Base-by-base conservation (phyloP, 2,888 invertebrate species). In the Lochmaea capreae region DNA sequence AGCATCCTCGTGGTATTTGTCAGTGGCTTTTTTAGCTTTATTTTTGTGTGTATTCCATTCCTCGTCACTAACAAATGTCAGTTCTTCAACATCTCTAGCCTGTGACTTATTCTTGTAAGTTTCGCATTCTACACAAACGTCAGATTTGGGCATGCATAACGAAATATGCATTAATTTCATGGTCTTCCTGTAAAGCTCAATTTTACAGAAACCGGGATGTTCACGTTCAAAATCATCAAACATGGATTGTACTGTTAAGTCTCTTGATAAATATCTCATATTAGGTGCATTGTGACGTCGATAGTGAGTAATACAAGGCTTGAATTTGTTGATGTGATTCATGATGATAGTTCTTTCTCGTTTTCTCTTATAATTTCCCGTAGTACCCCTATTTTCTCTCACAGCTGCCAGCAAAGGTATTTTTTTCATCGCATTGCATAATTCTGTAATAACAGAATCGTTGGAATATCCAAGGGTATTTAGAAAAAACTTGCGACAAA, bases 401-500 rank as follows among this genome's bases (percentile, higher is more conserved):
- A 43, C 43, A 10, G 12, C 12, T 12, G 43, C 10, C 10, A 10
- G 11, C 10, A 10, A 43, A 12, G 43, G 12, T 2, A 10, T 12
- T 12, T 39, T 62, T 67, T 75, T 75, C 33, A 75, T 78, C 39
- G 65, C 69, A n/a, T 1, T 18, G 16, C 63, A 57, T 52, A 76
- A 63, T 71, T 74, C 73, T 14, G 77, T 77, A n/a, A 77, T 72
- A 6, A 77, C 77, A 39, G 77, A 73, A 52, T 76, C 72, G 46
- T 70, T 72, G 33, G 43, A 76, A 70, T 76, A 77, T 42, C 75
- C 72, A 18, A 77, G 65, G 16, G 71, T 77, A 39, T 54, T 71
- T 33, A 74, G 42, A 66, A 77, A 68, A 11, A 54, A 46, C 52
- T 49, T 14, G 6, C 69, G 16, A 61, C 77, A 76, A 12, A 74